Evolutionary conservation across 2,888 invertebrate genomes (phyloP).

Genomic region (Dioctria rufipes): DNA sequence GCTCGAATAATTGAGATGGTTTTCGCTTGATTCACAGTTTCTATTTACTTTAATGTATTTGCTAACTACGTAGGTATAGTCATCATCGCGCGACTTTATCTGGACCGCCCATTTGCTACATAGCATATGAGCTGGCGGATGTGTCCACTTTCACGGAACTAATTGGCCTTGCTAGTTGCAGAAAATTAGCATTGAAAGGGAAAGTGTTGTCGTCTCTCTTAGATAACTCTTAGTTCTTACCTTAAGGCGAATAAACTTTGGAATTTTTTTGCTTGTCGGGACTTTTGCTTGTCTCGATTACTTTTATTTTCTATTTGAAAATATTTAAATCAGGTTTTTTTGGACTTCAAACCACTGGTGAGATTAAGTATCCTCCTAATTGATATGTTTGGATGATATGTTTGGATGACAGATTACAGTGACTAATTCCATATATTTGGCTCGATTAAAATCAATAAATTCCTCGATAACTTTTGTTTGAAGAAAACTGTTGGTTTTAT

Average conservation of each 20-base stretch:
- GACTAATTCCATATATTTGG: too few relatives aligned
- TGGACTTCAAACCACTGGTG: too few relatives aligned
- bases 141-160: conserved; percentile 53
- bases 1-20: background rate
- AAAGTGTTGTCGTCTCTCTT: conserved; percentile 44
- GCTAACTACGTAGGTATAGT: background rate
- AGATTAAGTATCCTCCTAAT: too few relatives aligned
- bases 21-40: background rate
- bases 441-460: too few relatives aligned
- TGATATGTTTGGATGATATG: too few relatives aligned
- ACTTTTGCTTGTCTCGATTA: too few relatives aligned
- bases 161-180: conserved; percentile 44
- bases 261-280: too few relatives aligned
- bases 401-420: too few relatives aligned
- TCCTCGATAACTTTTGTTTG: too few relatives aligned
- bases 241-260: background rate
- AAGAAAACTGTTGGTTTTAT: too few relatives aligned
- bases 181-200: conserved; percentile 49
- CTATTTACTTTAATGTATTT: background rate
- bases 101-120: background rate
- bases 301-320: too few relatives aligned
- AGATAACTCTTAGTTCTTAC: conserved; percentile 36
- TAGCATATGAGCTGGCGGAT: conserved; percentile 36
- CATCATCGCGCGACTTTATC: background rate
- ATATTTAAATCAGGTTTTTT: too few relatives aligned